Percentiles rank a stretch among this genome's conserved stretches.
phyloP scores from a whole-genome alignment of 1,140 invertebrate species.

The Antheraea pernyi region DNA sequence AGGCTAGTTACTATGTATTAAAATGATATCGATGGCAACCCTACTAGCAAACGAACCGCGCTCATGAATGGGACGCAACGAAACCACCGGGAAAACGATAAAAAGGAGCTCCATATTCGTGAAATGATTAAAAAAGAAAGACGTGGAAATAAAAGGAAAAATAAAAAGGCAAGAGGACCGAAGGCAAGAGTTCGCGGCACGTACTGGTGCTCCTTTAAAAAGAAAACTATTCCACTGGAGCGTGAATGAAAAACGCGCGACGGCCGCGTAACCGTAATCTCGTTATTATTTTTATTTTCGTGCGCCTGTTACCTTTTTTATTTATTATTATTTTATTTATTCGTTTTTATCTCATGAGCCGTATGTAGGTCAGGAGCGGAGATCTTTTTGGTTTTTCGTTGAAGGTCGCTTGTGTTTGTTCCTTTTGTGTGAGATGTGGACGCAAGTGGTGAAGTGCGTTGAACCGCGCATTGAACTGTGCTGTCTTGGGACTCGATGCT shows the following conservation, averaged over 20 bases:
- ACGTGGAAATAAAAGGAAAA: slow-evolving; percentile 52
- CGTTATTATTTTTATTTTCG: slow-evolving; percentile 72
- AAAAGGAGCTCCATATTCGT: slow-evolving; percentile 74
- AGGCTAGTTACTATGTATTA: not conserved
- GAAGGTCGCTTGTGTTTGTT: slow-evolving; percentile 33
- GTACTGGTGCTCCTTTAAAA: slow-evolving; percentile 64
- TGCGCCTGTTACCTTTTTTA: slow-evolving; percentile 51
- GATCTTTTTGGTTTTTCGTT: slow-evolving; percentile 60
- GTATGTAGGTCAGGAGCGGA: slow-evolving; percentile 73
- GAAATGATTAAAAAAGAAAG: slow-evolving; percentile 74
- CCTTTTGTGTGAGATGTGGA: slow-evolving; percentile 29
- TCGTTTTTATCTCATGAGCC: slow-evolving; percentile 55
- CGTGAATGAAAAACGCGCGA: slow-evolving; percentile 73
- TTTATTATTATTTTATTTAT: slow-evolving; percentile 70
- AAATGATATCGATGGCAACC: slow-evolving; percentile 12
- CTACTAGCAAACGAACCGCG: slow-evolving; percentile 5
- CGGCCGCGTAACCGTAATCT: slow-evolving; percentile 67
- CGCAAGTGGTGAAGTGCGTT: slow-evolving; percentile 18
- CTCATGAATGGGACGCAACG: slow-evolving; percentile 57
- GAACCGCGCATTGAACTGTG: slow-evolving; percentile 22
- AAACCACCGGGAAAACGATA: slow-evolving; percentile 67
- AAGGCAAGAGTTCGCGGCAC: slow-evolving; percentile 55
- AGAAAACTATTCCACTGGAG: slow-evolving; percentile 70
- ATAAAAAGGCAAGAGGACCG: slow-evolving; percentile 7
- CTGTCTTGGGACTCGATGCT: not conserved